Base-by-base conservation (phyloP, 1,140 invertebrate genomes). In the Diachasmimorpha longicaudata region DNA sequence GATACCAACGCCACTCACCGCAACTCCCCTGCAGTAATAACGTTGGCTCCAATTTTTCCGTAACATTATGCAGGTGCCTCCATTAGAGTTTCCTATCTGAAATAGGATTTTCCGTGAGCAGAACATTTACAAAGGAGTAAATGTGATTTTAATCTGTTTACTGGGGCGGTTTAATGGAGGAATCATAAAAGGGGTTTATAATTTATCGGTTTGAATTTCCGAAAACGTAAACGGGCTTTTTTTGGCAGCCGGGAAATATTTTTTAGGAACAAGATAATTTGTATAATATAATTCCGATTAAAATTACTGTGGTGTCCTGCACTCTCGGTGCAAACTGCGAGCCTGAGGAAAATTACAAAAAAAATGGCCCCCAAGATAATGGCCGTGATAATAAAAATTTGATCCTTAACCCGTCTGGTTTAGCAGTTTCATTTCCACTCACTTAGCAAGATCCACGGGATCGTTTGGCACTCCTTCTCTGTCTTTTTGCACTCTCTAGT, bases 401-500 rank as follows among this genome's bases (percentile, higher is more conserved):
- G 2, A 42, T 42, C 5, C 67, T 31, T 31, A 42, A 48, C 46
- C 14, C 19, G 6, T 23, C 14, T 25, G 16, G 48, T 72, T 16
- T 48, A 19, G 10, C 46, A 31, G 9, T 52, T 19, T 19, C 42
- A 14, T 48, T 75, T 55, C 9, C 55, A 58, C 10, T 42, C 16
- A 31, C 55, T 21, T 39, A 39, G 31, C 66, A 66, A 31, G 9
- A 10, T 31, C 13, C 25, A 9, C 25, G 58, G 9, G 16, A 63
- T 68, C 66, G 11, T 70, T 39, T 44, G 44, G 55, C 46, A 63
- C 42, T 36, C 37, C 39, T 44, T 66, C 4, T 71, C 21, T 44
- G 1, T 3, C 79, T 66, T 52, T 36, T 78, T 31, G 8, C 74
- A 19, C 76, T 71, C 63, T 77, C 70, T 11, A 55, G 4, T 72